phyloP scores from a whole-genome alignment of 2,888 invertebrate species.

The Ctenicera cuprea region DNA sequence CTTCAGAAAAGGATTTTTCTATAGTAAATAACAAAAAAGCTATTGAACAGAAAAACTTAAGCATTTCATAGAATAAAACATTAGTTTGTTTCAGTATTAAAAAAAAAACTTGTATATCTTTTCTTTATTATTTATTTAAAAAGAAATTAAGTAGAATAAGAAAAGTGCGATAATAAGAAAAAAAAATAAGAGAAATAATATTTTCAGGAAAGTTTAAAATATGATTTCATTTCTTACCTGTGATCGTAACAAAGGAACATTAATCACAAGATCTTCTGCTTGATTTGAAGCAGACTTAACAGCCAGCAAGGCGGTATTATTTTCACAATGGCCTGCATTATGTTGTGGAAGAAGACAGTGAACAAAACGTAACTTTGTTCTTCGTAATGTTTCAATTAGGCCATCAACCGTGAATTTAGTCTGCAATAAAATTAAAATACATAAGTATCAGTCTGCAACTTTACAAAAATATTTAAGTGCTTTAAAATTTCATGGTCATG shows the following conservation, averaged over 20 bases:
- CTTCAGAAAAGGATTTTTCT: no score
- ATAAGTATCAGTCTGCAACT: background rate
- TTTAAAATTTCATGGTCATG: background rate
- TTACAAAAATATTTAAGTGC: background rate
- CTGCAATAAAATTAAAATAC: conserved; percentile 70
- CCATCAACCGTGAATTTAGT: conserved; percentile 86
- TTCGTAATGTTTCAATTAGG: conserved; percentile 90
- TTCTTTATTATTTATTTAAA: no score
- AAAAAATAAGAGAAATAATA: background rate
- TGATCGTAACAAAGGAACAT: conserved; percentile 90
- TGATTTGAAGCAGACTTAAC: conserved; percentile 71
- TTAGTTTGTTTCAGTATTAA: no score
- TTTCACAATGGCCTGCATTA: conserved; percentile 81
- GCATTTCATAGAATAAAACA: no score
- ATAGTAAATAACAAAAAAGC: no score
- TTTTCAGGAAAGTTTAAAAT: no score
- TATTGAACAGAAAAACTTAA: no score
- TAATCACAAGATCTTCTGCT: conserved; percentile 77
- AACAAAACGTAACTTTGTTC: conserved; percentile 92
- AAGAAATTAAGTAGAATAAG: no score
- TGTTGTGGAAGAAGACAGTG: conserved; percentile 89
- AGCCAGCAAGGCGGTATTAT: conserved; percentile 72
- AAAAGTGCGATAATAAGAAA: no score
- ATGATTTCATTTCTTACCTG: no score
- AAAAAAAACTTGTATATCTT: no score